These are phyloP conservation scores for Temnothorax rugatulus DNA, from an alignment of 2,888 invertebrate genomes.

Conservation along the genomic window DNA sequence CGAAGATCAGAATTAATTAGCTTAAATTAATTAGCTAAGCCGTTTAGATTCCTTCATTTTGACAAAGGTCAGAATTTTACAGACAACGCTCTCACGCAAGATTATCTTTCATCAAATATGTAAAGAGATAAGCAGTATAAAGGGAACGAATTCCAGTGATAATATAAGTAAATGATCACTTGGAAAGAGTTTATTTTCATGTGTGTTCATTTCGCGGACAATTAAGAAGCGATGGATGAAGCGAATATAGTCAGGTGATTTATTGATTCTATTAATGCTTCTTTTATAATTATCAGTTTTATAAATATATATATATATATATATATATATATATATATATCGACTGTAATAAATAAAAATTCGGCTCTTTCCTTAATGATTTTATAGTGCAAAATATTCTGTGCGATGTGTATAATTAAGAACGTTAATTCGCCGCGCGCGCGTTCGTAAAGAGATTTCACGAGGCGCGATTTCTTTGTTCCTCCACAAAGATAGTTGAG, in stretches of 20 bases:
- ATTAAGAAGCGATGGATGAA: neutral
- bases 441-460: neutral
- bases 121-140: neutral
- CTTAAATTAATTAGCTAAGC: neutral
- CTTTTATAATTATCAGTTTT: neutral
- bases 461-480: neutral
- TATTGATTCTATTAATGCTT: neutral
- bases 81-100: neutral
- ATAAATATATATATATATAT: neutral
- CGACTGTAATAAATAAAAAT: neutral
- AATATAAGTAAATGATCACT: neutral
- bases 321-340: neutral
- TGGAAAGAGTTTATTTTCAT: neutral
- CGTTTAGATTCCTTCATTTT: neutral
- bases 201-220: neutral
- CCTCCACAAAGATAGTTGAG: neutral
- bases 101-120: neutral
- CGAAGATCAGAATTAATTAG: neutral
- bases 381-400: neutral
- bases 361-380: neutral
- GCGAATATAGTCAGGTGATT: neutral
- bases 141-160: neutral
- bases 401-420: neutral
- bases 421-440: neutral
- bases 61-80: neutral